Percentiles rank a stretch among this genome's conserved stretches.
Evolutionary conservation across 1,140 invertebrate species (phyloP).

Genomic region (Chrysoperla carnea): DNA sequence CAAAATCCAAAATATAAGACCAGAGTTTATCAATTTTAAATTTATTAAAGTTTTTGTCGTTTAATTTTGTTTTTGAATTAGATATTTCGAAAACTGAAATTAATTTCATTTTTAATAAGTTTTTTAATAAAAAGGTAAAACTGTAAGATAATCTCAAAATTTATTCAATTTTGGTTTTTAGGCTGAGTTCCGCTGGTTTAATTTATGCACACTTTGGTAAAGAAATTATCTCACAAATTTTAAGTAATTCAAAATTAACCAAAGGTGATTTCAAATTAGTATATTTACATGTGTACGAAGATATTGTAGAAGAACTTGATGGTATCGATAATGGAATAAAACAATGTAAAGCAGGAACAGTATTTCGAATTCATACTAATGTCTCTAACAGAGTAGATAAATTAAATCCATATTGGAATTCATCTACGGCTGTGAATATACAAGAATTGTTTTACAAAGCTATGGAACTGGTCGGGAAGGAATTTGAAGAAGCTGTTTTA

Average conservation of each 20-base stretch:
- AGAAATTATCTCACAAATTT: constrained; percentile 45
- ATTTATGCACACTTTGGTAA: constrained; percentile 85
- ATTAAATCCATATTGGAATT: constrained; percentile 86
- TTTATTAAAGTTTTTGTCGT: too few relatives aligned
- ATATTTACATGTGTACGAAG: constrained; percentile 73
- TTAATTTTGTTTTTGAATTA: too few relatives aligned
- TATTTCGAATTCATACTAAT: constrained; percentile 64
- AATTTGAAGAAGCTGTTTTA: constrained; percentile 49
- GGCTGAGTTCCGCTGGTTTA: constrained; percentile 89
- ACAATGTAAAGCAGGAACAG: constrained; percentile 52
- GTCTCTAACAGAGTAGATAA: constrained; percentile 54
- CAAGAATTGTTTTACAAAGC: constrained; percentile 54
- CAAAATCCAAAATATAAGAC: too few relatives aligned
- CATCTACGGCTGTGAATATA: constrained; percentile 27
- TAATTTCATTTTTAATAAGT: too few relatives aligned
- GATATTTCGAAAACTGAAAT: too few relatives aligned
- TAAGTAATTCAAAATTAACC: constrained; percentile 22
- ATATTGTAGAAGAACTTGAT: constrained; percentile 88
- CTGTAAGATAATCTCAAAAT: too few relatives aligned
- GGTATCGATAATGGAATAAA: constrained; percentile 90
- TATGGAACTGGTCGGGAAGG: constrained; percentile 56
- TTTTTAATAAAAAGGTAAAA: too few relatives aligned
- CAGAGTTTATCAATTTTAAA: too few relatives aligned
- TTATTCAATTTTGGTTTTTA: constrained; percentile 24
- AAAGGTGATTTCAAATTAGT: constrained; percentile 35